Base-by-base conservation (phyloP, 1,140 invertebrate species). In the Teleogryllus occipitalis region DNA sequence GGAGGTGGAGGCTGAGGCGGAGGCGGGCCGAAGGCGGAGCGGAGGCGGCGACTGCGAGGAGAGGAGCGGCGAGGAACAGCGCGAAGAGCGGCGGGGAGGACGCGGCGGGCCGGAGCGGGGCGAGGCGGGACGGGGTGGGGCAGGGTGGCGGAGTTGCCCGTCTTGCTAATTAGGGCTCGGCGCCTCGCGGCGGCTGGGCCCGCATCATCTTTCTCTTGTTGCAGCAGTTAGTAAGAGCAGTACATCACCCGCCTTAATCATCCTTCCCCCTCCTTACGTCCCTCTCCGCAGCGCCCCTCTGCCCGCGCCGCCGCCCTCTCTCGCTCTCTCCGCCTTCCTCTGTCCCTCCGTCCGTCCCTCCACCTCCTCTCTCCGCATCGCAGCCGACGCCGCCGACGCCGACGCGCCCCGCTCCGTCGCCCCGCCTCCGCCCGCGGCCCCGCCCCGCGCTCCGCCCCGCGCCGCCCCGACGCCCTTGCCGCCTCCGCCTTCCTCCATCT, bases 161-260 rank as follows among this genome's bases (percentile, higher is more conserved):
- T 54, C 49, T 54, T 54, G 49, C 49, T 54, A 54, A 54, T 54
- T 54, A 54, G 49, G 49, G 49, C 49, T 54, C 49, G 49, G 49
- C 49, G 49, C 49, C 49, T 54, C 49, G 49, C 49, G 49, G 49
- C 49, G 49, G 49, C 49, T 54, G 49, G 49, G 49, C 49, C 49
- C 49, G 49, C 49, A 54, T 77, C 76, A 39, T 77, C 54, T 79
- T 46, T 79, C 78, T 75, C 78, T 78, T 79, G 78, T 79, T 75
- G 76, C 48, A 47, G 76, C 48, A 77, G 76, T 77, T 77, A 77
- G 76, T 77, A 49, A 77, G 76, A 77, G 76, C 77, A 81, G 78
- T 81, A 79, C 80, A 79, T 81, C 78, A 81, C 78, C 78, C 47
- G 73, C 76, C 78, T 77, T 81, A 80, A 81, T 82, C 81, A 81